Evolutionary conservation across 2,888 invertebrate species (phyloP), one percentile per base, ranked within the genome.

Genomic region (Heteromyza rotundicornis): DNA sequence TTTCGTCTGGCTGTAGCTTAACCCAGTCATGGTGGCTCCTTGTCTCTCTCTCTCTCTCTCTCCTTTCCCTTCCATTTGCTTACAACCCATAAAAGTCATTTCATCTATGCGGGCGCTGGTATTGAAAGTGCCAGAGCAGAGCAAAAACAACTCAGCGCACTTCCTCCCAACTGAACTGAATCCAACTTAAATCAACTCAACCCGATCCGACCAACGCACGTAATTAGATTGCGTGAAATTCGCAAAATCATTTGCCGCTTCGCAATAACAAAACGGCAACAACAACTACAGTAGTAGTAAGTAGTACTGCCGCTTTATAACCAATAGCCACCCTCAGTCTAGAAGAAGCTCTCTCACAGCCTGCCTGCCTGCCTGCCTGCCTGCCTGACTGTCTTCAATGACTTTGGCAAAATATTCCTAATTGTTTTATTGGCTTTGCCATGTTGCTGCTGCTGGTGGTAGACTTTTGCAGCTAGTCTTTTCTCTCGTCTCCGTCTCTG

Each of bases 401-500:
- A 40, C 40, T 40, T 40, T n/a, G 20, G 2, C 47, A 7, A 44
- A 56, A 56, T 44, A 10, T 56, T 56, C 56, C 44, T 44, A 56
- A 44, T 56, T 56, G 44, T 56, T 56, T 56, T 56, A 56, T 56
- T 56, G 47, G 27, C 56, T 44, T 56, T 56, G 17, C 47, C 24
- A 7, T 22, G 24, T 7, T 27, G n/a, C n/a, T n/a, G n/a, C n/a
- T 40, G 40, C 16, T n/a, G 40, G 40, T 40, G 3, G 32, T 32
- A 32, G 32, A 8, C 32, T 5, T 32, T 32, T 16, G 16, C 17
- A 16, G 24, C 24, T 23, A 3, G 5, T 20, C 17, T 24, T 19
- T 20, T 3, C 27, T 22, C 27, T 23, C 23, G 22, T 20, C 14
- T 14, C 14, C 22, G 12, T 2, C 23, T 7, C 27, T 27, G 7